phyloP scores from a whole-genome alignment of 2,888 invertebrate species.

The Mellilla xanthometata region DNA sequence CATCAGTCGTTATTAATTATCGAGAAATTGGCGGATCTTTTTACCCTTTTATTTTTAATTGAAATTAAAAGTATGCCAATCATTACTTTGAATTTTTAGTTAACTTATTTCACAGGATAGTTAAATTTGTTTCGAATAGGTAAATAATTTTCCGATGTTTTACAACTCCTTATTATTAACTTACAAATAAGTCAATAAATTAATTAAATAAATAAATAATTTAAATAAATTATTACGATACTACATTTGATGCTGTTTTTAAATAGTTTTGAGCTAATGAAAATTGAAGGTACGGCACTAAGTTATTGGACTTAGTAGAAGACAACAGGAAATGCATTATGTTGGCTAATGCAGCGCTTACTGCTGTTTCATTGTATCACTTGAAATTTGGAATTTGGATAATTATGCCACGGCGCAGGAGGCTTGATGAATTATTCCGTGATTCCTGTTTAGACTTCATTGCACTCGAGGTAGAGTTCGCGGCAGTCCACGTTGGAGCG shows the following conservation, averaged over 20 bases:
- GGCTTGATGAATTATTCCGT: slow-evolving; percentile 36
- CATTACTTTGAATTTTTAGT: slow-evolving; percentile 40
- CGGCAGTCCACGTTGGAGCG: slow-evolving; percentile 93
- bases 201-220: slow-evolving; percentile 81
- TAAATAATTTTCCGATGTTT: slow-evolving; percentile 43
- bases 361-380: slow-evolving; percentile 17
- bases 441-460: slow-evolving; percentile 87
- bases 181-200: slow-evolving; percentile 81
- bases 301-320: slow-evolving; percentile 19
- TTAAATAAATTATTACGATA: slow-evolving; percentile 74
- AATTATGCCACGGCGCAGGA: slow-evolving; percentile 28
- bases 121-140: slow-evolving; percentile 21
- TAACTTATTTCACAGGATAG: slow-evolving; percentile 37
- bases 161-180: slow-evolving; percentile 60
- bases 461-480: slow-evolving; percentile 92
- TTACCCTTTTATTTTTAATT: slow-evolving; percentile 44
- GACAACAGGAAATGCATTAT: slow-evolving; percentile 23
- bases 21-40: slow-evolving; percentile 66
- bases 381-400: slow-evolving; percentile 30
- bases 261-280: slow-evolving; percentile 27
- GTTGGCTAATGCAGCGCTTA: slow-evolving; percentile 32
- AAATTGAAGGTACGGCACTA: slow-evolving; percentile 15
- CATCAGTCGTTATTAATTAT: slow-evolving; percentile 75
- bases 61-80: slow-evolving; percentile 59
- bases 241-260: slow-evolving; percentile 48